Evolutionary conservation across 1,140 invertebrate genomes (phyloP), one percentile per base, ranked within the genome.

Genomic region (Cydia splendana): DNA sequence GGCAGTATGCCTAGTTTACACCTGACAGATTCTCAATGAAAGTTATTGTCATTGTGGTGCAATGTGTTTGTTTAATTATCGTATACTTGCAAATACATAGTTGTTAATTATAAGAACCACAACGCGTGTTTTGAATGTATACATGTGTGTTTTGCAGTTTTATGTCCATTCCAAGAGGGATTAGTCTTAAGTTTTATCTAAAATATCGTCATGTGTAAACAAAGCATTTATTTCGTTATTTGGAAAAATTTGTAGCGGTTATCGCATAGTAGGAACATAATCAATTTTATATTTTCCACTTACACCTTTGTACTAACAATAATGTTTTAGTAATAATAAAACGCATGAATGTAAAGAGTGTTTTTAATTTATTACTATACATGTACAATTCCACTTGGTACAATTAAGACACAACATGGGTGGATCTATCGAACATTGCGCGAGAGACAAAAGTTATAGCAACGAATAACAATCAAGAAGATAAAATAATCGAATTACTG

Each of bases 251-350:
- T 18, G 34, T 71, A 38, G 67, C 67, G 30, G n/a, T 69, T 69
- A 20, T 71, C 34, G 65, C 34, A 71, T 34, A 45, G 34, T 71
- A 42, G 67, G 0, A 71, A 42, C 38, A 71, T 71, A 71, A 71
- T 71, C 67, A 71, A 42, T 71, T 71, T 71, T 71, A 71, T 71
- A 71, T 71, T 71, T 71, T 38, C 67, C 67, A 71, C 67, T 71
- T 71, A 71, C 67, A 71, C 30, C 67, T 71, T 71, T 71, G 15
- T 71, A 71, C 34, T 71, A 71, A 69, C 30, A 34, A 6, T 57
- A 24, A 75, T 57, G 20, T 57, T 75, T 65, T 75, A 53, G 45
- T 53, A 62, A 75, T 62, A 57, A 65, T 76, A 71, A 71, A 71
- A 71, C n/a, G 24, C 67, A 71, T 71, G 67, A 71, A 45, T 42